Conservation (phyloP, 2,113 vertebrate genomes). For the Urocolius indicus region DNA sequence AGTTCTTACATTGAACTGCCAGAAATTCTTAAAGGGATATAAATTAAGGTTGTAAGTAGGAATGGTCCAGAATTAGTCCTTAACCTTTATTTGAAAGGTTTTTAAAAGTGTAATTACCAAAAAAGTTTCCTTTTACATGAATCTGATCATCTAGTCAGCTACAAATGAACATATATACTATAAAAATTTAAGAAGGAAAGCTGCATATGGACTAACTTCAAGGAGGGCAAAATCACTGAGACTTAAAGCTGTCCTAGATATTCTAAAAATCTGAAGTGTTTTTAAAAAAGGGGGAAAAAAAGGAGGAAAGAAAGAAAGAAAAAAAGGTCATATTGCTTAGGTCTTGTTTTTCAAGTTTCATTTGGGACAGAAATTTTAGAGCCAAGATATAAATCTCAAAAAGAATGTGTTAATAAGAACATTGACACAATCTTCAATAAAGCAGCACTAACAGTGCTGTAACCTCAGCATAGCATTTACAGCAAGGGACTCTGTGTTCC, state of each 20-base stretch:
- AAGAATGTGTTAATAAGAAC: neutral
- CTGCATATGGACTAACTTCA: neutral
- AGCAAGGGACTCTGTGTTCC: neutral
- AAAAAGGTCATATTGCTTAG: neutral
- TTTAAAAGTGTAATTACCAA: neutral
- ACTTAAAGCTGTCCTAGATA: neutral
- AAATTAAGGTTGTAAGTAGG: neutral
- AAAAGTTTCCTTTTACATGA: neutral
- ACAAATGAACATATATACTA: neutral
- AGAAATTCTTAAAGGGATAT: neutral
- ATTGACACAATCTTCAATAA: neutral
- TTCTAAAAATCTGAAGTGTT: neutral
- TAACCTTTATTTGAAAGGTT: neutral
- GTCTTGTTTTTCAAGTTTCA: neutral
- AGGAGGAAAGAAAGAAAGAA: too few relatives aligned
- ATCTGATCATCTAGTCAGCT: neutral
- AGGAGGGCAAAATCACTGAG: neutral
- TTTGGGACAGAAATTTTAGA: neutral
- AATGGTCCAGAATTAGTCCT: neutral
- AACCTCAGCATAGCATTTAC: neutral
- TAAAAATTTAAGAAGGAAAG: neutral
- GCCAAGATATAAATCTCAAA: neutral
- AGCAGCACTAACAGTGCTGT: neutral
- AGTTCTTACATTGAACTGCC: neutral
- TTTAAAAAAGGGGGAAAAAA: neutral